These are phyloP conservation scores for Lophius americanus DNA, from an alignment of 2,797 vertebrate genomes.

Conservation along the genomic window DNA sequence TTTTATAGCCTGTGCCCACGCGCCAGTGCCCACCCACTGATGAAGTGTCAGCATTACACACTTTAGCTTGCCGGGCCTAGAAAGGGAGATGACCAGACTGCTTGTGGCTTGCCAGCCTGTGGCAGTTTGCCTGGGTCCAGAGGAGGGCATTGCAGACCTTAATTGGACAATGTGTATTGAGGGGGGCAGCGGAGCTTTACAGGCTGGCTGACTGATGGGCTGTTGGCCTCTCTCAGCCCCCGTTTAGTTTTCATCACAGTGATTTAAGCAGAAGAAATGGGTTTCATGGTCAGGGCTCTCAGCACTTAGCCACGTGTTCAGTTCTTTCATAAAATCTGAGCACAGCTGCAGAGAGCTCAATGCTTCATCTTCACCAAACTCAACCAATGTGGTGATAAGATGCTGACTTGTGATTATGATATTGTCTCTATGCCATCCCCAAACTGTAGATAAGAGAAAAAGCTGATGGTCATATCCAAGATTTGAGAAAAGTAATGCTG, in stretches of 20 bases:
- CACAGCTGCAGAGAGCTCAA: constrained; percentile 18
- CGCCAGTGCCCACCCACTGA: constrained; percentile 66
- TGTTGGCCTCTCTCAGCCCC: constrained; percentile 32
- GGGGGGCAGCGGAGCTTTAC: constrained; percentile 32
- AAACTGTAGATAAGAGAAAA: neutral
- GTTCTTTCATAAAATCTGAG: constrained; percentile 33
- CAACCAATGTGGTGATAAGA: constrained; percentile 2
- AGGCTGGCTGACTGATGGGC: constrained; percentile 29
- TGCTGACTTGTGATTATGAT: constrained; percentile 8
- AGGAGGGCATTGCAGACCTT: constrained; percentile 68
- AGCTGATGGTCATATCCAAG: neutral
- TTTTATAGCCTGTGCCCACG: constrained; percentile 76
- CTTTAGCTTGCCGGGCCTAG: constrained; percentile 44
- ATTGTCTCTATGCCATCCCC: neutral
- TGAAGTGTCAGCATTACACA: constrained; percentile 57
- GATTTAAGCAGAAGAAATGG: constrained; percentile 63
- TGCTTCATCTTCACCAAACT: constrained; percentile 20
- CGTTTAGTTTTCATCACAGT: constrained; percentile 69
- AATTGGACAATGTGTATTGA: constrained; percentile 72
- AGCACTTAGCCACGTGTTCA: constrained; percentile 46
- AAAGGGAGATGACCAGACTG: constrained; percentile 59
- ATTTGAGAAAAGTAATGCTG: constrained; percentile 6
- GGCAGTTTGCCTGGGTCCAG: constrained; percentile 45
- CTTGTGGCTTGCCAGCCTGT: constrained; percentile 54
- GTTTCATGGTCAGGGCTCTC: constrained; percentile 41